Conservation (phyloP, 2,797 vertebrate species). For the Dicrostonyx torquatus region DNA sequence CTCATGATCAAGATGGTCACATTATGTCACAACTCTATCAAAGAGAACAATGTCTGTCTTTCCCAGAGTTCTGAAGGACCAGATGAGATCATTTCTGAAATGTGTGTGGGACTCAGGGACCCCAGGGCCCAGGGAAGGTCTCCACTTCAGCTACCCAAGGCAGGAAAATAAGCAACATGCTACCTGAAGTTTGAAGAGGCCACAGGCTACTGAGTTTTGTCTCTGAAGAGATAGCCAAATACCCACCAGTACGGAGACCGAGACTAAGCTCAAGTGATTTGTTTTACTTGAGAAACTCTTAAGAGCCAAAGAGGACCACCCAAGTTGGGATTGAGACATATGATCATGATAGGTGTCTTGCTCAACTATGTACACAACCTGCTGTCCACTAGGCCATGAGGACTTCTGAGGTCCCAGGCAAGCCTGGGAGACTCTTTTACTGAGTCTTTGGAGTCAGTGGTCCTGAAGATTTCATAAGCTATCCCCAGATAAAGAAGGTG, state of each 20-base stretch:
- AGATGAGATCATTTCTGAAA: neutral
- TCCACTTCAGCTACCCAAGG: neutral
- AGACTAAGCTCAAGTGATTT: constrained; percentile 22
- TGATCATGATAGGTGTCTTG: neutral
- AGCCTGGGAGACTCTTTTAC: neutral
- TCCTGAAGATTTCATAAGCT: neutral
- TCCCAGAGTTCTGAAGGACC: neutral
- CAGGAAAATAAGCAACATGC: neutral
- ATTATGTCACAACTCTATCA: neutral
- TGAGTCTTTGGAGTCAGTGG: neutral
- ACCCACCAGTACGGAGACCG: neutral
- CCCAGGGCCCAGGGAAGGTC: neutral
- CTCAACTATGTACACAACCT: neutral
- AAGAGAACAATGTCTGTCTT: neutral
- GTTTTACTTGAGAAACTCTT: constrained; percentile 56
- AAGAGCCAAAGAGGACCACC: constrained; percentile 35
- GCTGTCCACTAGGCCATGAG: neutral
- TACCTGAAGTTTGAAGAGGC: constrained; percentile 1
- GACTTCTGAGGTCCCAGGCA: neutral
- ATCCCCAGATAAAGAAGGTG: neutral
- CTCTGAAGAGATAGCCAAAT: constrained; percentile 41
- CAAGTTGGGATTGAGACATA: neutral
- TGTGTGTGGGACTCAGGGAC: neutral
- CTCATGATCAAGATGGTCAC: neutral
- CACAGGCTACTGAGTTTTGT: neutral